Evolutionary conservation across 2,888 invertebrate species (phyloP), one percentile per base, ranked within the genome.

Genomic region (Acanthoscelides obtectus): DNA sequence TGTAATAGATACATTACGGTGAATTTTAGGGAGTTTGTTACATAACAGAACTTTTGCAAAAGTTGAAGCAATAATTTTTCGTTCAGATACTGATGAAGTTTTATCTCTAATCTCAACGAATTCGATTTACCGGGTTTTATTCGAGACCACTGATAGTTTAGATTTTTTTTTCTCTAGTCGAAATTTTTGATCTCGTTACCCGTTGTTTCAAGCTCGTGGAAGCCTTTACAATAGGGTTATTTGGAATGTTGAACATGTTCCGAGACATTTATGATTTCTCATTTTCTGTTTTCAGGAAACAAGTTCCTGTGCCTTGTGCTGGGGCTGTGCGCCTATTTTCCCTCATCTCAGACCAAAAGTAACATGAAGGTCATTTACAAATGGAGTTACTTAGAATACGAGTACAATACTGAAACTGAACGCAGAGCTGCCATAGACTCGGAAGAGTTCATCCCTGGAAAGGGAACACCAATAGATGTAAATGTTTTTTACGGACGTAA

Each of bases 301-400:
- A 76, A 74, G 72, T 81, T 79, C 77, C 71, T 83, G 12, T 84
- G 84, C 68, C 45, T 83, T 0, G 71, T 82, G 8, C 72, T 83
- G 19, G 79, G 80, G 63, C 20, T 80, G 25, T 81, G 80, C 69
- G 64, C 74, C 4, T 66, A 69, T 3, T 20, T 69, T 3, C 20
- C 66, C 4, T 70, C 72, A 45, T 66, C 68, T 0, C 69, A 20
- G 12, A 45, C 84, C 70, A 67, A 73, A 72, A 17, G 75, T 77
- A 0, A 73, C 73, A 67, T 83, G n/a, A 86, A 88, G 68, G 81
- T 86, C 0, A 85, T 91, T 3, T 86, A 88, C 73, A 87, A 91
- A 79, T 94, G 94, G 93, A 84, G 87, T 0, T 86, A 89, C 69
- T 77, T 94, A 69, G 92, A 93, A 69, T 94, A 89, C 79, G 87